phyloP scores from a whole-genome alignment of 2,888 invertebrate species.

The Chalcosyrphus nemorum region DNA sequence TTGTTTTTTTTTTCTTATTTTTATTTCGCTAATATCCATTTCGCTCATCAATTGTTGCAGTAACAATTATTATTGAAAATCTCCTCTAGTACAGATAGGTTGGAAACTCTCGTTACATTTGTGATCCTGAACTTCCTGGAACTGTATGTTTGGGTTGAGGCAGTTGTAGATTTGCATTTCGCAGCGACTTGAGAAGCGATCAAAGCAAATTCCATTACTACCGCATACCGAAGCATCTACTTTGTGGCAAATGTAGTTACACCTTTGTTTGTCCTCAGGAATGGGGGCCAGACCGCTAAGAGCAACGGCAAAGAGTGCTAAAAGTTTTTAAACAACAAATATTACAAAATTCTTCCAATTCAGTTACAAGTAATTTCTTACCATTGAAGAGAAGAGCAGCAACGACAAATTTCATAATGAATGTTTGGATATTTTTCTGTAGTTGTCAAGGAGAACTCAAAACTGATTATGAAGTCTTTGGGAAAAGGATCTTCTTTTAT shows the following conservation, averaged over 20 bases:
- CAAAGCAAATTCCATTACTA: slow-evolving; percentile 76
- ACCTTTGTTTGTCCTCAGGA: slow-evolving; percentile 31
- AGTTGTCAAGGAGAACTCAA: background rate
- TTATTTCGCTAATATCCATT: background rate
- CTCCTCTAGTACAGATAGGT: slow-evolving; percentile 43
- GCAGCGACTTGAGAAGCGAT: slow-evolving; percentile 79
- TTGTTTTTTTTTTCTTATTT: background rate
- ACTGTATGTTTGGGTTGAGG: slow-evolving; percentile 75
- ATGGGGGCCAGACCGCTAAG: slow-evolving; percentile 23
- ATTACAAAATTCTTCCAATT: background rate
- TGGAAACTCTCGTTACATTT: slow-evolving; percentile 73
- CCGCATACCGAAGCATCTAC: slow-evolving; percentile 76
- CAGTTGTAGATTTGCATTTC: slow-evolving; percentile 79
- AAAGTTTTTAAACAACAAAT: background rate
- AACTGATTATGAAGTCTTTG: background rate
- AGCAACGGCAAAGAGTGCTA: slow-evolving; percentile 33
- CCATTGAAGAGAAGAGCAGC: slow-evolving; percentile 21
- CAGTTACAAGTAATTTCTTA: background rate
- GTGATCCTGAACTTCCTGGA: slow-evolving; percentile 75
- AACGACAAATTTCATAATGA: slow-evolving; percentile 36
- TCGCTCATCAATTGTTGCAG: background rate
- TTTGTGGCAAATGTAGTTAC: slow-evolving; percentile 53
- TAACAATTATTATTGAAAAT: slow-evolving; percentile 30
- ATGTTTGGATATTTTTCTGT: background rate
- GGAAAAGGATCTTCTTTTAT: slow-evolving; percentile 8